Evolutionary conservation across 2,888 invertebrate species (phyloP), one percentile per base, ranked within the genome.

Genomic region (Calameuta filiformis): DNA sequence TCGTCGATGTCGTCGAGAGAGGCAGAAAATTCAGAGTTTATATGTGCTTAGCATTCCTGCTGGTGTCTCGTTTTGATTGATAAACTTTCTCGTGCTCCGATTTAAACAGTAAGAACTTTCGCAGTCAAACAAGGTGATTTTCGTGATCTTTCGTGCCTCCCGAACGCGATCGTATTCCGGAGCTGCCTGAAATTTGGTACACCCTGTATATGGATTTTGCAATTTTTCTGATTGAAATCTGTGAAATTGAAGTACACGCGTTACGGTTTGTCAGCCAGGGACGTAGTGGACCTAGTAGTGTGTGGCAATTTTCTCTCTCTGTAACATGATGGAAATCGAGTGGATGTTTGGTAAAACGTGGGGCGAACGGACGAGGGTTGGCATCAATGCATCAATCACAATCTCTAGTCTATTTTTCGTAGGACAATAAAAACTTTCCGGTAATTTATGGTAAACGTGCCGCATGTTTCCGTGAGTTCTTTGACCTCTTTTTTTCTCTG

Each of bases 401-500:
- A 73, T 73, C 73, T 35, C 31, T 35, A 34, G 73, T 73, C 34
- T 73, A 73, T 73, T 35, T 73, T 73, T 35, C 35, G 35, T 33
- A 35, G 73, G 73, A 23, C 34, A 73, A 73, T 33, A 73, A 73
- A 73, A 73, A 73, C 73, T 73, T 35, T 33, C 23, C 73, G 35
- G 73, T 73, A 73, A 73, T 73, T 73, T 73, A 73, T 73, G 73
- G 73, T 73, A 73, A 73, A 73, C 73, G 73, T 12, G 73, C 33
- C 35, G 34, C 73, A 31, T 34, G 73, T 73, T 73, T 73, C 73
- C 73, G 73, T 23, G n/a, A 69, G 30, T 69, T 15, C 69, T 30
- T 69, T n/a, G 31, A 30, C 69, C 33, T 30, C n/a, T 15, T 69
- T 33, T 69, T 30, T 69, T 23, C 40, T 40, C 40, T 40, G 15